phyloP scores from a whole-genome alignment of 1,140 invertebrate genomes.

The Calycopis cecrops region DNA sequence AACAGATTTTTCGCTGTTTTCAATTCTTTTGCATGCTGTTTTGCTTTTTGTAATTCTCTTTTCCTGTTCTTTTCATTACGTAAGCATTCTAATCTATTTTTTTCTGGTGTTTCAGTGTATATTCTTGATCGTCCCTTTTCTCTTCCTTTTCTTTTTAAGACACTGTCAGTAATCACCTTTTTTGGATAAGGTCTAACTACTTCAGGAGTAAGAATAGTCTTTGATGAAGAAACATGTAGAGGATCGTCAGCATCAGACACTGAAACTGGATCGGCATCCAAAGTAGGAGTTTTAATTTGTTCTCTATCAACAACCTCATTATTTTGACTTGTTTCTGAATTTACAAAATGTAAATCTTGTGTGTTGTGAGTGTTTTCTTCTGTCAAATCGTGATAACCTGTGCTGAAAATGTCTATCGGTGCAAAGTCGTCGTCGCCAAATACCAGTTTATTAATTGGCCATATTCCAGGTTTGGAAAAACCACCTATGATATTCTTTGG shows the following conservation, averaged over 20 bases:
- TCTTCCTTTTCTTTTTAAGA: constrained; percentile 20
- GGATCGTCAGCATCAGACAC: constrained; percentile 20
- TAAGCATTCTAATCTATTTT: constrained; percentile 29
- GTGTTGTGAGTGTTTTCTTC: constrained; percentile 19
- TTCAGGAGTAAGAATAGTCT: constrained; percentile 21
- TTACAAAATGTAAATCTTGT: constrained; percentile 24
- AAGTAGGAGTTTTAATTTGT: constrained; percentile 18
- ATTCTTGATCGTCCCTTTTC: constrained; percentile 22
- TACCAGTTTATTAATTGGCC: constrained; percentile 39
- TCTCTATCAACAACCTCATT: constrained; percentile 22
- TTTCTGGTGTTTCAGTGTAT: constrained; percentile 27
- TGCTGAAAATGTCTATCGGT: constrained; percentile 26
- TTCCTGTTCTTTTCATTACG: constrained; percentile 28
- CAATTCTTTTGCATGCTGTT: constrained; percentile 29
- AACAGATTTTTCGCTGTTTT: constrained; percentile 32
- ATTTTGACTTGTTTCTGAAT: constrained; percentile 23
- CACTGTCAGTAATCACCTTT: constrained; percentile 17
- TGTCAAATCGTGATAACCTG: constrained; percentile 22
- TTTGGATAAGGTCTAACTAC: constrained; percentile 18
- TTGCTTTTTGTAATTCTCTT: constrained; percentile 28
- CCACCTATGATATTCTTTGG: constrained; percentile 32
- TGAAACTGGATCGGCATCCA: constrained; percentile 21
- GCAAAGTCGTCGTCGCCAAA: constrained; percentile 41
- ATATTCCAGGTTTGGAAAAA: constrained; percentile 41
- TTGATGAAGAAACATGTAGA: constrained; percentile 20